Evolutionary conservation across 2,113 vertebrate species (phyloP).

Genomic region (Polyodon spathula): DNA sequence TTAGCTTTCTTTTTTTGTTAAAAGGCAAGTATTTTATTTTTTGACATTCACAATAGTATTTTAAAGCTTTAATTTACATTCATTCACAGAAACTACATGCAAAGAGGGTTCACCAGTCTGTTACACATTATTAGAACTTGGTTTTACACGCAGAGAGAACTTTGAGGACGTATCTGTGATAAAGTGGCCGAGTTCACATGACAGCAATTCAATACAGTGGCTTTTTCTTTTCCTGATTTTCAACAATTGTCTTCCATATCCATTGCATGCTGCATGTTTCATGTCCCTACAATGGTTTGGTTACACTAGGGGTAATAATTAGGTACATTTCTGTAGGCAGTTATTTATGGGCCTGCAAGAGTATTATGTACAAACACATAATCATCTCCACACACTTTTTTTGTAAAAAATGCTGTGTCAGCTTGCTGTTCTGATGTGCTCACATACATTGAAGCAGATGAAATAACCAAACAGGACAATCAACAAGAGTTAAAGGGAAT

Average conservation of each 20-base stretch:
- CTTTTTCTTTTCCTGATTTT: not conserved
- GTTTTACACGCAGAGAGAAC: conserved; percentile 15
- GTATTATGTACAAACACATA: conserved; percentile 22
- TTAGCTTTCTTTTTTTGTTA: conserved; percentile 42
- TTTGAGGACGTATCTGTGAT: conserved; percentile 21
- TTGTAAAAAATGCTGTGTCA: conserved; percentile 31
- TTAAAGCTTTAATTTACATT: conserved; percentile 41
- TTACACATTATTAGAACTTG: not conserved
- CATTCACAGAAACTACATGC: conserved; percentile 35
- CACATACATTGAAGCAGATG: conserved; percentile 15
- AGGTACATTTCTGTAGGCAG: conserved; percentile 1
- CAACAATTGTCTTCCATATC: not conserved
- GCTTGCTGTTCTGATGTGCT: conserved; percentile 16
- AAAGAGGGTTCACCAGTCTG: conserved; percentile 5
- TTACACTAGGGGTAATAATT: not conserved
- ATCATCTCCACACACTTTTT: conserved; percentile 25
- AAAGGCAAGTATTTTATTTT: conserved; percentile 44
- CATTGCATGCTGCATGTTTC: conserved; percentile 15
- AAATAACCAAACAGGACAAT: conserved; percentile 5
- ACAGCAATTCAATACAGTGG: not conserved
- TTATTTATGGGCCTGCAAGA: conserved; percentile 38
- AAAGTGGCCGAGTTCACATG: conserved; percentile 7
- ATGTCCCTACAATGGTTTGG: conserved; percentile 11
- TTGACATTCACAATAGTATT: conserved; percentile 41
- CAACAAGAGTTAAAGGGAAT: conserved; percentile 14